phyloP scores from a whole-genome alignment of 2,888 invertebrate genomes.

The Temnothorax unifasciatus region DNA sequence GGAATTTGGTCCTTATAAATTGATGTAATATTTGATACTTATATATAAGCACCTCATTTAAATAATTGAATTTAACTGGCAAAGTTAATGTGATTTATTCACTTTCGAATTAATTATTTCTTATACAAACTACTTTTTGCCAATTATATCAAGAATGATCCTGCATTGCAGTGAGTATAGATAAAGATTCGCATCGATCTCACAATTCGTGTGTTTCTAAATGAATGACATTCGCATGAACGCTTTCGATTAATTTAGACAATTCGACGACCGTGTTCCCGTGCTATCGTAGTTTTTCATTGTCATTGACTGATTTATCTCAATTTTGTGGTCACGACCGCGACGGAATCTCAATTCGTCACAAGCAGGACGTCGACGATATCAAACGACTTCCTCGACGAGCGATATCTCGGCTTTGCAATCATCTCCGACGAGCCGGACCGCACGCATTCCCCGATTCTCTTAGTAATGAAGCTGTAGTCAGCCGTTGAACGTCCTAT shows the following conservation, averaged over 20 bases:
- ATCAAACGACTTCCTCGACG: slow-evolving; percentile 85
- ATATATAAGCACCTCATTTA: too few relatives aligned
- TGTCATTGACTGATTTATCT: slow-evolving; percentile 60
- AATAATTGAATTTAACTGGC: too few relatives aligned
- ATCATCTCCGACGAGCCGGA: slow-evolving; percentile 68
- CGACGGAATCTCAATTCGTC: slow-evolving; percentile 57
- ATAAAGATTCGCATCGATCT: neutral
- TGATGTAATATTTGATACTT: too few relatives aligned
- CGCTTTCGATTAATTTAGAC: neutral
- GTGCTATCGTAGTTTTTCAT: neutral
- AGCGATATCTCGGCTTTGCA: slow-evolving; percentile 79
- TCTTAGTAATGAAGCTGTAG: slow-evolving; percentile 76
- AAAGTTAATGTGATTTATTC: too few relatives aligned
- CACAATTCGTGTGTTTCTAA: neutral
- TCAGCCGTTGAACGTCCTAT: slow-evolving; percentile 49
- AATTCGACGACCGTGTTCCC: neutral
- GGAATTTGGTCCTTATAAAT: too few relatives aligned
- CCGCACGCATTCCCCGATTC: slow-evolving; percentile 68
- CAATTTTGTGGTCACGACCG: slow-evolving; percentile 59
- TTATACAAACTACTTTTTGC: neutral
- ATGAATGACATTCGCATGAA: neutral
- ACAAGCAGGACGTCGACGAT: slow-evolving; percentile 85
- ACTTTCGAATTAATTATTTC: neutral
- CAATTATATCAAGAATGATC: neutral
- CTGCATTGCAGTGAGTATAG: neutral